A percentile compares a stretch with the other conserved stretches of the same genome.
These are phyloP conservation scores for Epistrophe eligans DNA, from an alignment of 2,888 invertebrate species.

Conservation along the genomic window DNA sequence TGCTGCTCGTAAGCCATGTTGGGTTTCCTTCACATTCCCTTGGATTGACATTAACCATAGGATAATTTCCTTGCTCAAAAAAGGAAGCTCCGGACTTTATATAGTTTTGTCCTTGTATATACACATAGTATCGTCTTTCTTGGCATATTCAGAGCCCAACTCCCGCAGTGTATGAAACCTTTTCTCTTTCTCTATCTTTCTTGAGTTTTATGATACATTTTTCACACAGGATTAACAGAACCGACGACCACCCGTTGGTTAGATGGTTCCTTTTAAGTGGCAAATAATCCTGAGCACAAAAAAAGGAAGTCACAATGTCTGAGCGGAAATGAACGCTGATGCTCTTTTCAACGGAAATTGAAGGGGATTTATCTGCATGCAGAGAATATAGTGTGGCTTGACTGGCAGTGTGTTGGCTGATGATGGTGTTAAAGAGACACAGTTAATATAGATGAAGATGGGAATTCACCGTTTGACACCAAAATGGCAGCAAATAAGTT, in stretches of 20 bases:
- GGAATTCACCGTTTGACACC: background rate
- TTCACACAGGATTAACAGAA: slow-evolving; percentile 75
- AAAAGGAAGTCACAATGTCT: slow-evolving; percentile 76
- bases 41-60: slow-evolving; percentile 71
- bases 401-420: background rate
- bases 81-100: slow-evolving; percentile 60
- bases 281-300: slow-evolving; percentile 75
- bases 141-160: background rate
- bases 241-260: slow-evolving; percentile 71
- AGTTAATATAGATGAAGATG: slow-evolving; percentile 16
- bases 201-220: slow-evolving; percentile 72
- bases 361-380: slow-evolving; percentile 74
- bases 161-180: slow-evolving; percentile 18
- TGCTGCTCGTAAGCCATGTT: slow-evolving; percentile 39
- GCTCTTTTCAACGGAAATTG: slow-evolving; percentile 75
- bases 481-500: slow-evolving; percentile 11
- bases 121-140: slow-evolving; percentile 24
- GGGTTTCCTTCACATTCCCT: slow-evolving; percentile 61
- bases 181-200: slow-evolving; percentile 27
- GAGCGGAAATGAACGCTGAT: slow-evolving; percentile 76
- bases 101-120: slow-evolving; percentile 20
- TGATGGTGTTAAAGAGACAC: slow-evolving; percentile 16
- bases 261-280: slow-evolving; percentile 75
- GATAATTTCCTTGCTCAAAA: slow-evolving; percentile 72
- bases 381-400: slow-evolving; percentile 31